Evolutionary conservation across 2,888 invertebrate genomes (phyloP).

Genomic region (Willowsia nigromaculata): DNA sequence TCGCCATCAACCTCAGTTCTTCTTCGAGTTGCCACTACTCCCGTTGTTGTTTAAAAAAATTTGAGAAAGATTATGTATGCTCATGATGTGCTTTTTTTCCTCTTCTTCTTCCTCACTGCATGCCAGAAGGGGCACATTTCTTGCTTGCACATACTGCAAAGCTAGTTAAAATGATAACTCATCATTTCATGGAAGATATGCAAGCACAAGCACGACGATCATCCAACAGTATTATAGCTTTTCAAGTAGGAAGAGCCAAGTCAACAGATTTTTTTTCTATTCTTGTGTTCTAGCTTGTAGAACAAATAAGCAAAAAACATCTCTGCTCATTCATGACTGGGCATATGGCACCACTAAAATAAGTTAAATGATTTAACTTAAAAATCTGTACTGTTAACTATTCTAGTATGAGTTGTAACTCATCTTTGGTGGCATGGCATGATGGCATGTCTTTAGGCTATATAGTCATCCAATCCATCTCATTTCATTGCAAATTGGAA

Average conservation of each 20-base stretch:
- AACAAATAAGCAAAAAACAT: conserved; percentile 68
- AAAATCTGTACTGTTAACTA: background rate
- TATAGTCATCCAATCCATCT: background rate
- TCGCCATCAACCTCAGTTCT: background rate
- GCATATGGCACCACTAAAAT: conserved; percentile 59
- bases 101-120: background rate
- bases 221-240: background rate
- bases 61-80: conserved; percentile 47
- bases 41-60: conserved; percentile 16
- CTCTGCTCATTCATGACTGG: conserved; percentile 64
- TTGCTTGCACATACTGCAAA: too few species aligned
- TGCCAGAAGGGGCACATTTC: background rate
- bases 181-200: conserved; percentile 61
- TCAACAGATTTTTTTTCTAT: conserved; percentile 12
- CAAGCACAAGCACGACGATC: conserved; percentile 38
- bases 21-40: background rate
- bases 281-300: background rate
- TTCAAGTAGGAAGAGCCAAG: background rate
- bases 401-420: background rate
- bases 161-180: conserved; percentile 69
- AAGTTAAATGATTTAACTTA: background rate
- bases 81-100: conserved; percentile 25
- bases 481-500: conserved; percentile 11
- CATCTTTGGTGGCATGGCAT: too few species aligned
- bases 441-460: conserved; percentile 45